A percentile compares a stretch with the other conserved stretches of the same genome.
These are phyloP conservation scores for Drosophila parabipectinata DNA, from an alignment of 1,140 invertebrate genomes.

Conservation along the genomic window DNA sequence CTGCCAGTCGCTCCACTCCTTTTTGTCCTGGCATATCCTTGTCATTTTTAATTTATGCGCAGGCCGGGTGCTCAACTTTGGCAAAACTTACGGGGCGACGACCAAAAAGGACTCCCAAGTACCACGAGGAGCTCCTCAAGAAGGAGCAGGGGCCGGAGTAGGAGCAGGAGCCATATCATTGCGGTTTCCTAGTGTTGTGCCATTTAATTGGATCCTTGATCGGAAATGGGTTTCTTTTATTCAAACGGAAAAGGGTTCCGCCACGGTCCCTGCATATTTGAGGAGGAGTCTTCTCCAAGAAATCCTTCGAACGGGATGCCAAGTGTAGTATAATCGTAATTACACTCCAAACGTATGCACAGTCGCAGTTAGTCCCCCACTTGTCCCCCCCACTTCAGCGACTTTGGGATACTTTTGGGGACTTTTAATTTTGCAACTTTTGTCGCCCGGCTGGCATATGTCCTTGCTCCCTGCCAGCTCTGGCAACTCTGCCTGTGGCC, in stretches of 20 bases:
- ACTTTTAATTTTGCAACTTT: constrained; percentile 63
- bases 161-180: constrained; percentile 1
- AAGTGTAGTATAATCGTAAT: neutral
- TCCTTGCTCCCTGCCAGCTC: neutral
- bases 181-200: neutral
- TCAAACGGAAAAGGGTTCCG: neutral
- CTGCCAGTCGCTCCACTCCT: constrained; percentile 16
- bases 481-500: neutral
- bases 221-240: neutral
- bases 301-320: neutral
- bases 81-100: constrained; percentile 49
- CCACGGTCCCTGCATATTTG: constrained; percentile 1
- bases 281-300: neutral
- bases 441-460: constrained; percentile 54
- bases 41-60: constrained; percentile 81
- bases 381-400: constrained; percentile 7
- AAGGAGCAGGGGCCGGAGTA: neutral
- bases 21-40: constrained; percentile 63
- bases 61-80: constrained; percentile 40
- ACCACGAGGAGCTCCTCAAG: neutral
- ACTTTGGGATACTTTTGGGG: constrained; percentile 45
- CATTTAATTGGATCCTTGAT: constrained; percentile 31
- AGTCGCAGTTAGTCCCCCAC: constrained; percentile 4
- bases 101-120: neutral
- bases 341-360: neutral